Evolutionary conservation across 1,140 invertebrate species (phyloP).

Genomic region (Hycleus cichorii): DNA sequence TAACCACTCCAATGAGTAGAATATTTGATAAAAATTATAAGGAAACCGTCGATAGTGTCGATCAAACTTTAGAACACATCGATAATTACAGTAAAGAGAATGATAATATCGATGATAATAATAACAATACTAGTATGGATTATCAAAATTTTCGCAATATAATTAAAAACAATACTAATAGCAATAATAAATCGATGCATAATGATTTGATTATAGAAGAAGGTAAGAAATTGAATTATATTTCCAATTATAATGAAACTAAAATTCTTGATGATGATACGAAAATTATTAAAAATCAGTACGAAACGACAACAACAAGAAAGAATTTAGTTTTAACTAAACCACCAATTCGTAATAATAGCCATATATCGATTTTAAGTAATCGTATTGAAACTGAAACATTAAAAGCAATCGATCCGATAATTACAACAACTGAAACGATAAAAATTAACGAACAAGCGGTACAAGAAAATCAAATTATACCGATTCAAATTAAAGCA

Average conservation of each 20-base stretch:
- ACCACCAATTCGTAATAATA: slow-evolving; percentile 16
- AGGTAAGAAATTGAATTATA: slow-evolving; percentile 23
- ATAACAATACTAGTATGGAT: slow-evolving; percentile 14
- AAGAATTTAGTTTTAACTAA: slow-evolving; percentile 20
- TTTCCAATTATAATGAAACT: slow-evolving; percentile 21
- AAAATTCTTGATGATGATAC: slow-evolving; percentile 9
- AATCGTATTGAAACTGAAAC: slow-evolving; percentile 36
- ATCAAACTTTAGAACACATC: slow-evolving; percentile 23
- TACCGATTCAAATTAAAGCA: slow-evolving; percentile 14
- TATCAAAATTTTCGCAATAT: slow-evolving; percentile 19
- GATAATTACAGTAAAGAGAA: slow-evolving; percentile 6
- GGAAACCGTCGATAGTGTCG: slow-evolving; percentile 27
- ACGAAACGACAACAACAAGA: slow-evolving; percentile 6
- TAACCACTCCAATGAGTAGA: slow-evolving; percentile 30
- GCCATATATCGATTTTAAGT: slow-evolving; percentile 23
- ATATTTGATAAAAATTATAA: slow-evolving; percentile 30
- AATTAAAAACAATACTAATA: slow-evolving; percentile 22
- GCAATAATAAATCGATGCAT: slow-evolving; percentile 23
- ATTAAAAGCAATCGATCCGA: slow-evolving; percentile 17
- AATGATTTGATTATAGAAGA: slow-evolving; percentile 25
- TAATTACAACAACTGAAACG: not conserved
- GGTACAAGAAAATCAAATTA: slow-evolving; percentile 26
- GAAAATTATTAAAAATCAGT: slow-evolving; percentile 6
- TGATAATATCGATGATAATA: slow-evolving; percentile 2
- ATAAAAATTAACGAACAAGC: slow-evolving; percentile 16